Percentiles rank a stretch among this genome's conserved stretches.
phyloP scores from a whole-genome alignment of 1,140 invertebrate species.

The Procambarus virginalis region DNA sequence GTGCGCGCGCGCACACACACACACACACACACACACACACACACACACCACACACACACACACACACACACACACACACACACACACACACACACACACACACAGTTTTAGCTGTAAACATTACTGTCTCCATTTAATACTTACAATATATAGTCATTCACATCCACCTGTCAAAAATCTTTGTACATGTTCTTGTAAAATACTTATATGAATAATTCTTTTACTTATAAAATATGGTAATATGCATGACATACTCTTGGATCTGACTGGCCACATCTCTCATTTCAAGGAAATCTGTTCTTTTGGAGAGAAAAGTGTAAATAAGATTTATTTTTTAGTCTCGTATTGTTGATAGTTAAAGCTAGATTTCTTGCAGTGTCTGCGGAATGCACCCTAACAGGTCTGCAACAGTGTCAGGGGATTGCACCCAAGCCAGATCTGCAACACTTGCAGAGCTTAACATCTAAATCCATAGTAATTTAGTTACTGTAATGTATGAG shows the following conservation, averaged over 20 bases:
- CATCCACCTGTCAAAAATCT: neutral
- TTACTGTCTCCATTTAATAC: neutral
- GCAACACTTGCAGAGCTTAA: constrained; percentile 48
- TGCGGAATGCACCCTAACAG: constrained; percentile 26
- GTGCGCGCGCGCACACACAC: too few relatives aligned
- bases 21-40: too few relatives aligned
- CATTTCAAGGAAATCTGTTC: constrained; percentile 32
- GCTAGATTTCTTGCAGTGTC: constrained; percentile 39
- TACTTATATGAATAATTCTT: neutral
- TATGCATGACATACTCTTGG: neutral
- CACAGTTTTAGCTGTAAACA: neutral
- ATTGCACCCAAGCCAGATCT: constrained; percentile 26
- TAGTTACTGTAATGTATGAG: neutral
- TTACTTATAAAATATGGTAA: neutral
- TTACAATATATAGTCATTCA: neutral
- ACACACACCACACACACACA: neutral
- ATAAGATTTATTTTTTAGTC: constrained; percentile 68
- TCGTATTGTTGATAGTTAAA: constrained; percentile 61
- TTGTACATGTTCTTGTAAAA: constrained; percentile 13
- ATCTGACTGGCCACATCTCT: constrained; percentile 17
- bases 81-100: neutral
- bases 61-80: neutral
- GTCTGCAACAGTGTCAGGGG: constrained; percentile 40
- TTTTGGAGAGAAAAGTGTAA: constrained; percentile 52
- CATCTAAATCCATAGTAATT: constrained; percentile 1